A percentile compares a stretch with the other conserved stretches of the same genome.
These are phyloP conservation scores for Acanthurus tractus DNA, from an alignment of 2,797 vertebrate genomes.

Conservation along the genomic window DNA sequence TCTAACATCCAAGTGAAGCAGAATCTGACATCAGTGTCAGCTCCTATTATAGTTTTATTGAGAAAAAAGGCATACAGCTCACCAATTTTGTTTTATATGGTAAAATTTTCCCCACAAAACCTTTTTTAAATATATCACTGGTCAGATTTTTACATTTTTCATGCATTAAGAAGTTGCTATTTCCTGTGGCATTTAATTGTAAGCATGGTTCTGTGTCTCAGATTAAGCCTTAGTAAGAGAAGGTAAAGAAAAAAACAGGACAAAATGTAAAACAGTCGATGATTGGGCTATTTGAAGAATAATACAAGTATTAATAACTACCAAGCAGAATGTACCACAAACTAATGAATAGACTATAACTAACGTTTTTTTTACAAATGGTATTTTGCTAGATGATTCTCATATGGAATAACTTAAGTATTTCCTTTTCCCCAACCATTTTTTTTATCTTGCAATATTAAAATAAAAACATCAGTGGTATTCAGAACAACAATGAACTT, in stretches of 20 bases:
- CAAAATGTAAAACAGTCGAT: background rate
- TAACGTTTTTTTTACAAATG: background rate
- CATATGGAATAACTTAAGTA: background rate
- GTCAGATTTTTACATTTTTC: background rate
- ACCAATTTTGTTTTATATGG: background rate
- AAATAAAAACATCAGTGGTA: background rate
- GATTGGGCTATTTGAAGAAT: background rate
- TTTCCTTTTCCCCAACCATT: background rate
- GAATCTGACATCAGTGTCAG: conserved; percentile 3
- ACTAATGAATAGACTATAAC: background rate
- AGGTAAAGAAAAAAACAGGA: background rate
- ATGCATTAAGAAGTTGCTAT: background rate
- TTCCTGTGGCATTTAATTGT: background rate
- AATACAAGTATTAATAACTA: background rate
- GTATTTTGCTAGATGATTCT: background rate
- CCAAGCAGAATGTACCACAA: background rate
- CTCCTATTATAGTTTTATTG: conserved; percentile 2
- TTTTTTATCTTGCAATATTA: background rate
- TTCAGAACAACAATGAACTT: background rate
- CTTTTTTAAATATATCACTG: background rate
- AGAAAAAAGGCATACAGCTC: background rate
- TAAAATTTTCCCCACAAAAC: background rate
- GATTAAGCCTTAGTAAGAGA: background rate
- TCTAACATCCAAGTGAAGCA: background rate
- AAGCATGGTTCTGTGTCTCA: background rate